phyloP scores from a whole-genome alignment of 64 coral and sea anemone genomes.

The Pocillopora damicornis region DNA sequence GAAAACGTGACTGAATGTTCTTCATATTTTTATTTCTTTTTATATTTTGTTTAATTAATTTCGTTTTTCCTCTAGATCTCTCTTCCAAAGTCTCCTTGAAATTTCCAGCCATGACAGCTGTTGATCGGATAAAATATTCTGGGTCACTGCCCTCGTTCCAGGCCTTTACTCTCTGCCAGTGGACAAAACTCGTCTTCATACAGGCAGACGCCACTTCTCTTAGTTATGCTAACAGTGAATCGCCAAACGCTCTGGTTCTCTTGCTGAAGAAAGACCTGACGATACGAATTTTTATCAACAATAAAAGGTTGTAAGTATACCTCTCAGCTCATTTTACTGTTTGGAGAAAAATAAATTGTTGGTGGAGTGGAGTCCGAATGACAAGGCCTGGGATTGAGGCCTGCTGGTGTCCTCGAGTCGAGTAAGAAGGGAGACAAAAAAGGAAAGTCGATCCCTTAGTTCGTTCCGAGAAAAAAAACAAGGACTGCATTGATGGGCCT shows the following conservation, averaged over 20 bases:
- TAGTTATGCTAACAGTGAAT: not conserved
- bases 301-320: not conserved
- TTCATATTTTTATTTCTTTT: not conserved
- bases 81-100: not conserved
- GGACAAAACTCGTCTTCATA: not conserved
- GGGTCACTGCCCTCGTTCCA: not conserved
- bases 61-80: not conserved
- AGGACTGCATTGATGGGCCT: no score
- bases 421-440: no score
- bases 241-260: not conserved
- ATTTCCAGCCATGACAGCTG: not conserved
- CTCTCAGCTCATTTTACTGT: not conserved
- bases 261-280: not conserved
- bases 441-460: no score
- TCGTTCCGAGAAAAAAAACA: no score
- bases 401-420: no score
- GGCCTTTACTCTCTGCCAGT: not conserved
- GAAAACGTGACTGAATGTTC: no score
- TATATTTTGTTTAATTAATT: not conserved
- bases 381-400: no score
- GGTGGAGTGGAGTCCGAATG: no score
- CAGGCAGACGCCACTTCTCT: not conserved
- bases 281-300: not conserved
- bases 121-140: not conserved
- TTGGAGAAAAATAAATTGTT: no score